Conservation (phyloP, 2,113 vertebrate species). For the Oreocharis arfaki region DNA sequence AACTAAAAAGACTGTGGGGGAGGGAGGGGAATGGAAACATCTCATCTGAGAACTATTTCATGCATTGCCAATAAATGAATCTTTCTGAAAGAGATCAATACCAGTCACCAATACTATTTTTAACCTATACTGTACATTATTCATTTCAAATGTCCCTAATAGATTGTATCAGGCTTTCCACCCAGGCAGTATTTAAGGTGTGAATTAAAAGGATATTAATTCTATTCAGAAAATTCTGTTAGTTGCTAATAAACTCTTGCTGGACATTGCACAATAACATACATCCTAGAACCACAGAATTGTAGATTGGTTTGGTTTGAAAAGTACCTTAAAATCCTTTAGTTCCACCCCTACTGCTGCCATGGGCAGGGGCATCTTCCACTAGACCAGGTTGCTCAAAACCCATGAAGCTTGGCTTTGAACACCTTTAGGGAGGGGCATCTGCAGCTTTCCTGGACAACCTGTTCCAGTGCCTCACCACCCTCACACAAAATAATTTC, state of each 20-base stretch:
- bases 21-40: not conserved
- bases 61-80: conserved; percentile 5
- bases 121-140: conserved; percentile 1
- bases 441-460: not conserved
- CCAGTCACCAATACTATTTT: not conserved
- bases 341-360: not conserved
- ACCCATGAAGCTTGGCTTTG: not conserved
- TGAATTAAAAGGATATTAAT: conserved; percentile 49
- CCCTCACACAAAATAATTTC: not conserved
- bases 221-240: conserved; percentile 52
- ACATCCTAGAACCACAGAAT: not conserved
- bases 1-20: not conserved
- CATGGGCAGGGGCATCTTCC: not conserved
- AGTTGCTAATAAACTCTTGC: conserved; percentile 33
- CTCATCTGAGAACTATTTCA: not conserved
- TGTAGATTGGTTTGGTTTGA: not conserved
- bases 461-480: not conserved
- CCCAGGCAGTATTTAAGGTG: conserved; percentile 22
- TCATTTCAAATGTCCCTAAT: conserved; percentile 18
- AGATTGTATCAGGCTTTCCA: conserved; percentile 36
- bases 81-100: not conserved
- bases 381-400: not conserved
- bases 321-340: not conserved
- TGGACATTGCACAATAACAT: not conserved
- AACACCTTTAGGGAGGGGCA: not conserved